Evolutionary conservation across 2,888 invertebrate genomes (phyloP), one percentile per base, ranked within the genome.

Genomic region (Drosophila paramelanica): DNA sequence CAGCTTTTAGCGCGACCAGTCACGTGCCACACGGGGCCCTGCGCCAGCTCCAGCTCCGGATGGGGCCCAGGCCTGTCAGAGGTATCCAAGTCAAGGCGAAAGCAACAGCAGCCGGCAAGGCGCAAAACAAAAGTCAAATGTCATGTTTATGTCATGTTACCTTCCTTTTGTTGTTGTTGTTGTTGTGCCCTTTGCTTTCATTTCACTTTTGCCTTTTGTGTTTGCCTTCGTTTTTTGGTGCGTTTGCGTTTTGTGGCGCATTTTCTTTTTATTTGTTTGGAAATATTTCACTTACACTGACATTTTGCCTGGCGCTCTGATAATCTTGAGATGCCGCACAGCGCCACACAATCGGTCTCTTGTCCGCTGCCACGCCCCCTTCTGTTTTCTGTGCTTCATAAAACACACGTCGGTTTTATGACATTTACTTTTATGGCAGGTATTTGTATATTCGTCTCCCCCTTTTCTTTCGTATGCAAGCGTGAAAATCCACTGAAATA

Each of bases 61-160:
- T 43, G 14, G 8, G 14, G 39, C 60, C 45, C 25, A 13, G 46
- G 51, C 42, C 68, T 73, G 69, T 67, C 73, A 62, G 57, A 55
- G 53, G 33, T 62, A 67, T 52, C 67, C 61, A 31, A 72, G 71
- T 67, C 65, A 52, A 42, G 68, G 61, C 47, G 36, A 36, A 36
- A 55, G 61, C 46, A 36, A 6, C 14, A 25, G 17, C 55, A 42
- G 41, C 17, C 43, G 17, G 55, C 55, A 45, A 57, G 66, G 65
- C 49, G 51, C 68, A 71, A 68, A 77, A 76, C 77, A 84, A 88
- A 88, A 87, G 88, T 82, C 87, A 87, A 88, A 87, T 88, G 86
- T 88, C 87, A 87, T 87, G 87, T 87, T 86, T 88, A 81, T 87
- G 87, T 87, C 87, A 87, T 88, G 87, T 87, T 87, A 67, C 76